A percentile compares a stretch with the other conserved stretches of the same genome.
phyloP scores from a whole-genome alignment of 2,797 vertebrate genomes.

The Prunella strophiata region DNA sequence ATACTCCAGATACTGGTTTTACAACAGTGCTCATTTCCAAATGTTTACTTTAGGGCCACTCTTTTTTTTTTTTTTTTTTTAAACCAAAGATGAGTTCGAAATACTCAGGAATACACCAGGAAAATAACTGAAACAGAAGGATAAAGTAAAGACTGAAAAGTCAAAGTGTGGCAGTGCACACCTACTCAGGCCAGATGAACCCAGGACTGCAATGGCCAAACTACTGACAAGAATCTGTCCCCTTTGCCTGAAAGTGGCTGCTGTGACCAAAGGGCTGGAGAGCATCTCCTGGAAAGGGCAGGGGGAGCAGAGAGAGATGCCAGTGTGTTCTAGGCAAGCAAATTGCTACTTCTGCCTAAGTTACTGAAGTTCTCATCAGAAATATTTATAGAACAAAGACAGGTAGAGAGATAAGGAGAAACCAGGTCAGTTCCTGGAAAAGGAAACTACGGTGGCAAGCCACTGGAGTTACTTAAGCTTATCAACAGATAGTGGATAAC shows the following conservation, averaged over 20 bases:
- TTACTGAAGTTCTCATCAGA: slow-evolving; percentile 12
- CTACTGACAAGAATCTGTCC: neutral
- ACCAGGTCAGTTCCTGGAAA: neutral
- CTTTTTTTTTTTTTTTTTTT: neutral
- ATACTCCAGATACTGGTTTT: neutral
- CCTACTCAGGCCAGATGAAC: neutral
- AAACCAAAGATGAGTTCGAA: neutral
- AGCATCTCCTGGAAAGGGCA: neutral
- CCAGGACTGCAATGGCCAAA: neutral
- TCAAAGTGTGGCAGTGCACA: neutral
- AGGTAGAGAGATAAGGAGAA: slow-evolving; percentile 34
- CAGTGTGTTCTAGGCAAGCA: neutral
- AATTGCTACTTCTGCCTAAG: neutral
- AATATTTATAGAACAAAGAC: neutral
- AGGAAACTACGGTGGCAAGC: neutral
- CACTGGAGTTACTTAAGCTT: neutral
- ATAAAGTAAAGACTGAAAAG: neutral
- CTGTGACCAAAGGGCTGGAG: neutral
- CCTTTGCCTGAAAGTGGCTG: neutral
- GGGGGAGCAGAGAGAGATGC: neutral
- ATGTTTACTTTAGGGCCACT: neutral
- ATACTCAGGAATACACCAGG: too few species aligned
- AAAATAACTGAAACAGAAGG: neutral
- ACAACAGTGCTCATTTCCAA: neutral
- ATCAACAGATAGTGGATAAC: slow-evolving; percentile 15